Evolutionary conservation across 2,113 vertebrate genomes (phyloP).

Genomic region (Agapornis roseicollis): DNA sequence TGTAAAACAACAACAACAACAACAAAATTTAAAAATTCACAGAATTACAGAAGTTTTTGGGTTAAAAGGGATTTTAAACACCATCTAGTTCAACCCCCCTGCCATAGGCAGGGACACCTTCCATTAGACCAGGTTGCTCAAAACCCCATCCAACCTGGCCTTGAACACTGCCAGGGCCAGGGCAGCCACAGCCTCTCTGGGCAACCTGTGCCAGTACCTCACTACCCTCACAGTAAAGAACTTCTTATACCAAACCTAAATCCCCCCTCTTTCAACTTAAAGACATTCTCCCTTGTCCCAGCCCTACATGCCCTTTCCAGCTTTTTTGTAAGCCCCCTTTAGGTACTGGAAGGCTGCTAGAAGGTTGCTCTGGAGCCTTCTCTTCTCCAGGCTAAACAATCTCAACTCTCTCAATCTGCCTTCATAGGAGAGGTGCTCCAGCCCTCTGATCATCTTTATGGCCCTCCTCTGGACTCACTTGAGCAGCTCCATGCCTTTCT

Average conservation of each 20-base stretch:
- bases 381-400: background rate
- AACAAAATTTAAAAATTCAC: background rate
- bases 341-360: background rate
- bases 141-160: background rate
- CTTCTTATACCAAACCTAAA: background rate
- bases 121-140: background rate
- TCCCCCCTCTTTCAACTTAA: background rate
- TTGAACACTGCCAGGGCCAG: background rate
- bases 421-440: background rate
- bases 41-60: background rate
- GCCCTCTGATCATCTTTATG: background rate
- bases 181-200: background rate
- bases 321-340: background rate
- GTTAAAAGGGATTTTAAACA: background rate
- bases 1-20: background rate
- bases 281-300: background rate
- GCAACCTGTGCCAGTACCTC: background rate
- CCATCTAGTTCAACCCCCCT: background rate
- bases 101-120: background rate
- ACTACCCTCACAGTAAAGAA: background rate
- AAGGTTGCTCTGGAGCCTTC: rapidly evolving
- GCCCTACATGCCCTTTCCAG: background rate
- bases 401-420: background rate
- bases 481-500: background rate
- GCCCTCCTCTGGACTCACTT: background rate